Evolutionary conservation across 2,797 vertebrate species (phyloP).

Genomic region (Amphiprion clarkii): DNA sequence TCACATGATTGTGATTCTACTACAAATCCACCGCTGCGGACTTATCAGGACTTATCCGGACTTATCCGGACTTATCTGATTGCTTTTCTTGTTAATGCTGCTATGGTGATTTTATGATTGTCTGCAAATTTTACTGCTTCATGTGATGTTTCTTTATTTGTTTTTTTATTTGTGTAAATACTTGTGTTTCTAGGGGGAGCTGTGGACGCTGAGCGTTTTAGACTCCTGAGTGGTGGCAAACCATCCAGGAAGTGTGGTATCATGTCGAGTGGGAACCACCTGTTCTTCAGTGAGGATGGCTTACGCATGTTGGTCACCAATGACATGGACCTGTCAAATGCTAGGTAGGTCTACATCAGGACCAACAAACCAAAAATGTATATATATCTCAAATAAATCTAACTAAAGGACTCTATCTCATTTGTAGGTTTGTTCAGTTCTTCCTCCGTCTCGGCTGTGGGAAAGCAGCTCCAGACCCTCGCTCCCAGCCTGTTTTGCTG

Average conservation of each 20-base stretch:
- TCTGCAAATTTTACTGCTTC: not conserved
- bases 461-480: conserved; percentile 94
- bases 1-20: too few relatives aligned
- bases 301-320: conserved; percentile 95
- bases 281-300: conserved; percentile 98
- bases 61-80: too few relatives aligned
- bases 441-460: conserved; percentile 97
- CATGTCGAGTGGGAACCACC: conserved; percentile 96
- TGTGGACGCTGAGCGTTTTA: conserved; percentile 91
- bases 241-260: conserved; percentile 98
- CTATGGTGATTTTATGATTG: not conserved
- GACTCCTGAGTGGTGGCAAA: conserved; percentile 94
- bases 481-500: conserved; percentile 95
- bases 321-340: conserved; percentile 96
- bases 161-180: not conserved
- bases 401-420: not conserved
- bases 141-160: not conserved
- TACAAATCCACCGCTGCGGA: too few relatives aligned
- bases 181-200: conserved; percentile 83
- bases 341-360: conserved; percentile 87
- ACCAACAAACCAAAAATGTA: conserved; percentile 44
- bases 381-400: not conserved
- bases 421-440: conserved; percentile 96
- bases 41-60: too few relatives aligned
- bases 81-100: too few relatives aligned